A percentile compares a stretch with the other conserved stretches of the same genome.
Conservation (phyloP, 1,140 invertebrate genomes). For the Megathymus violae region DNA sequence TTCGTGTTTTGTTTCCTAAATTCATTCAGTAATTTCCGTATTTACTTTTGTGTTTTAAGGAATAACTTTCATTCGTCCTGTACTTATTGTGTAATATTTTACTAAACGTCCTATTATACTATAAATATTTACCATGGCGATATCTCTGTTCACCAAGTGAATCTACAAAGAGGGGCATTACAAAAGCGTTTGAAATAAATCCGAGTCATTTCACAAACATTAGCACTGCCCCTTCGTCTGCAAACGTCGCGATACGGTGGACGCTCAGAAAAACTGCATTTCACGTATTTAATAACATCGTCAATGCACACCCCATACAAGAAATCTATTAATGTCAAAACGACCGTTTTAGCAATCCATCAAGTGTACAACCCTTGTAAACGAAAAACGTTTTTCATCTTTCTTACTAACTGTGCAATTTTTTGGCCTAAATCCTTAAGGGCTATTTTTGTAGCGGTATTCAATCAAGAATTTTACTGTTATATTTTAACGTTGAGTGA, state of each 20-base stretch:
- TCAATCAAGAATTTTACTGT: constrained; percentile 27
- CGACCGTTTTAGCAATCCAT: constrained; percentile 70
- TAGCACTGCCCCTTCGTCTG: constrained; percentile 37
- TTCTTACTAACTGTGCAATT: constrained; percentile 41
- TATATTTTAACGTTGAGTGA: constrained; percentile 1
- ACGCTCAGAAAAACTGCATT: constrained; percentile 73
- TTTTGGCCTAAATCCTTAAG: constrained; percentile 38
- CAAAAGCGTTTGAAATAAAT: constrained; percentile 43
- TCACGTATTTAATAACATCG: constrained; percentile 77
- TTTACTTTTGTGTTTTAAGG: no score
- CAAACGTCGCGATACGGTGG: constrained; percentile 12
- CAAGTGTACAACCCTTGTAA: constrained; percentile 61
- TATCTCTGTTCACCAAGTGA: constrained; percentile 5
- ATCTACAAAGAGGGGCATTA: constrained; percentile 9
- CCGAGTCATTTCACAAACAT: constrained; percentile 59
- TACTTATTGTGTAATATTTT: no score
- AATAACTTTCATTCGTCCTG: no score
- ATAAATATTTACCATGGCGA: not conserved
- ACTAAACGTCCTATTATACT: not conserved
- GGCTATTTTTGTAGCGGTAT: constrained; percentile 28
- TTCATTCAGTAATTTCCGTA: no score
- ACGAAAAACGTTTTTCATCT: constrained; percentile 53
- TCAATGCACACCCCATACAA: constrained; percentile 63
- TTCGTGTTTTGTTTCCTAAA: no score
- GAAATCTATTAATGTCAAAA: constrained; percentile 77